These are phyloP conservation scores for Lysiphlebus fabarum DNA, from an alignment of 1,140 invertebrate species.

Conservation along the genomic window DNA sequence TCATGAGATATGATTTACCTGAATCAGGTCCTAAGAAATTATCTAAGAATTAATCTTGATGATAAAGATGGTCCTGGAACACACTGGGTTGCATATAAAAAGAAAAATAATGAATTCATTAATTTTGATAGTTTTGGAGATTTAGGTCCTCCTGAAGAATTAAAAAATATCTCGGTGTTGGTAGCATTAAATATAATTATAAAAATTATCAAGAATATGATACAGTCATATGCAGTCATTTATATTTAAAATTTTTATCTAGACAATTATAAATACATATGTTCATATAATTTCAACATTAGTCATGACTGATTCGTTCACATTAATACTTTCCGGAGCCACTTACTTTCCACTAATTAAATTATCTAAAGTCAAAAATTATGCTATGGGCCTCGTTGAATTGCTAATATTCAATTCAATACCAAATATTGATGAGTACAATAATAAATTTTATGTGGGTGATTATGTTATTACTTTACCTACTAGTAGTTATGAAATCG, in stretches of 20 bases:
- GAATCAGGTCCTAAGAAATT: background rate
- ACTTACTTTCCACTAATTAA: conserved; percentile 21
- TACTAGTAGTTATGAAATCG: conserved; percentile 39
- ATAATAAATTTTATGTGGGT: conserved; percentile 42
- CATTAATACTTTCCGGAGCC: conserved; percentile 15
- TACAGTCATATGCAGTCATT: conserved; percentile 28
- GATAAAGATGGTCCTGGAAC: conserved; percentile 1
- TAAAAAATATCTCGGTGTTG: conserved; percentile 11
- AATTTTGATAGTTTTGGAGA: conserved; percentile 32
- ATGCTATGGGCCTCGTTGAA: conserved; percentile 28
- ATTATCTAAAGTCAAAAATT: conserved; percentile 32
- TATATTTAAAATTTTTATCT: conserved; percentile 27
- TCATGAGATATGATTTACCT: background rate
- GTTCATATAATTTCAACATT: background rate
- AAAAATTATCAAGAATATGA: conserved; percentile 27
- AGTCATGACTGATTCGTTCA: conserved; percentile 9
- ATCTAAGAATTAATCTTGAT: conserved; percentile 1
- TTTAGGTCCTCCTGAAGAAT: conserved; percentile 19
- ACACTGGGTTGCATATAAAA: conserved; percentile 11
- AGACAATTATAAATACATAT: conserved; percentile 23
- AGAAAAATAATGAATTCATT: conserved; percentile 32
- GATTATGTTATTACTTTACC: conserved; percentile 35
- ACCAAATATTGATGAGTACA: conserved; percentile 35
- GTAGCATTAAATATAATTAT: conserved; percentile 28
- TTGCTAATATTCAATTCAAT: conserved; percentile 21